Evolutionary conservation across 1,140 invertebrate genomes (phyloP).

Genomic region (Battus philenor): DNA sequence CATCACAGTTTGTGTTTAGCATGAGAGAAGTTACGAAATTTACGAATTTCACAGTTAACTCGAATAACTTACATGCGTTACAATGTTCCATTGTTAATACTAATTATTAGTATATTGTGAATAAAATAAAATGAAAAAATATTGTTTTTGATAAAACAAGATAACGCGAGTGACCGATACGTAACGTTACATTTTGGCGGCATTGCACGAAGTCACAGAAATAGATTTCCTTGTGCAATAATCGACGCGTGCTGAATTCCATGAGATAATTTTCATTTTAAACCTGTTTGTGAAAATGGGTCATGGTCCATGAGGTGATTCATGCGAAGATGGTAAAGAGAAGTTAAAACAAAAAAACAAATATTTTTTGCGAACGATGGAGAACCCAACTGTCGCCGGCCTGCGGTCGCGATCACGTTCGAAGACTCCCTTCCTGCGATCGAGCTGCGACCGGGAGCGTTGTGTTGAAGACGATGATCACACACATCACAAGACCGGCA

Average conservation of each 20-base stretch:
- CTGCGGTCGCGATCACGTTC: conserved; percentile 78
- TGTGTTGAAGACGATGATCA: conserved; percentile 71
- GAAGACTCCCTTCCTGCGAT: conserved; percentile 78
- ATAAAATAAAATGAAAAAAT: too few relatives aligned
- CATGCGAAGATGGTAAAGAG: conserved; percentile 30
- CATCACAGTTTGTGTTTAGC: conserved; percentile 64
- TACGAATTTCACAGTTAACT: conserved; percentile 28
- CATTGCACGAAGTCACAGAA: conserved; percentile 63
- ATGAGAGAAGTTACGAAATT: conserved; percentile 53
- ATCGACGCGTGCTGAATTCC: conserved; percentile 36
- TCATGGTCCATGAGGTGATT: conserved; percentile 25
- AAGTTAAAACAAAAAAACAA: conserved; percentile 15
- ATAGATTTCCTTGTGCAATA: conserved; percentile 75
- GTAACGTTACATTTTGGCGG: conserved; percentile 65
- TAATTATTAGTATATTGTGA: too few relatives aligned
- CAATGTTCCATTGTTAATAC: too few relatives aligned
- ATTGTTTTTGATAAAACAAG: too few relatives aligned
- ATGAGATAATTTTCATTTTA: conserved; percentile 43
- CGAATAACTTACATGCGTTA: too few relatives aligned
- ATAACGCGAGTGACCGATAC: conserved; percentile 26
- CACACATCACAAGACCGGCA: conserved; percentile 63
- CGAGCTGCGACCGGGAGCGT: conserved; percentile 75
- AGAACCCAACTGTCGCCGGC: conserved; percentile 56
- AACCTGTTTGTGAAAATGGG: conserved; percentile 29
- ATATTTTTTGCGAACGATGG: conserved; percentile 39